Conservation (phyloP, 2,113 vertebrate species). For the Macrotus californicus region DNA sequence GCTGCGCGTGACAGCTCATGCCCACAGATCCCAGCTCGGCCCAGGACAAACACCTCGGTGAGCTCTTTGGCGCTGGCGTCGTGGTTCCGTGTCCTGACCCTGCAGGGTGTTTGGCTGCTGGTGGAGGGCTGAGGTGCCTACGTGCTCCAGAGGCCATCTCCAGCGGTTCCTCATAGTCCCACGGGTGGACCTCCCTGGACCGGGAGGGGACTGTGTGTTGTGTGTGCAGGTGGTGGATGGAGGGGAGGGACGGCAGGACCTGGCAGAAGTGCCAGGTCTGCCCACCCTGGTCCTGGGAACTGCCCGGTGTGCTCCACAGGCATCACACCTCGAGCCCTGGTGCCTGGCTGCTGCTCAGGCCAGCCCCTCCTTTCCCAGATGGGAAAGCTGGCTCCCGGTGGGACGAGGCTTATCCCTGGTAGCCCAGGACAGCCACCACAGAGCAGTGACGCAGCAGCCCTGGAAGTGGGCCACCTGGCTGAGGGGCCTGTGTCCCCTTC, state of each 20-base stretch:
- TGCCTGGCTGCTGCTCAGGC: background rate
- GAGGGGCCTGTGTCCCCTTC: background rate
- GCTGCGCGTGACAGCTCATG: background rate
- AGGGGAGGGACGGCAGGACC: background rate
- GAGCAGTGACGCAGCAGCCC: background rate
- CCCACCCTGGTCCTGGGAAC: background rate
- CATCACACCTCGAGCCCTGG: rapidly evolving
- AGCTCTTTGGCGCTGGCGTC: background rate
- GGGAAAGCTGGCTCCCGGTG: background rate
- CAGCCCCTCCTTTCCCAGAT: background rate
- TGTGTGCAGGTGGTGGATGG: background rate
- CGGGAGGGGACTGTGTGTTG: background rate
- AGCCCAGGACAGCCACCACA: background rate
- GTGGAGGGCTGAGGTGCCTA: too few relatives aligned
- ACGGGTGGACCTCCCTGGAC: rapidly evolving
- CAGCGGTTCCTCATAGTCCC: background rate
- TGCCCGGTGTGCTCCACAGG: background rate
- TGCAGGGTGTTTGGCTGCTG: background rate
- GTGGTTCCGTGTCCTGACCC: background rate
- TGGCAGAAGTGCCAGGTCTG: background rate
- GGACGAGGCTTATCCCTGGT: background rate
- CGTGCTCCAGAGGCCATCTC: too few relatives aligned
- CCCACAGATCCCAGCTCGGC: background rate
- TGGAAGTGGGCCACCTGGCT: background rate
- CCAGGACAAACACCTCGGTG: background rate